Evolutionary conservation across 2,797 vertebrate genomes (phyloP).

Genomic region (Pantherophis alleghaniensis): DNA sequence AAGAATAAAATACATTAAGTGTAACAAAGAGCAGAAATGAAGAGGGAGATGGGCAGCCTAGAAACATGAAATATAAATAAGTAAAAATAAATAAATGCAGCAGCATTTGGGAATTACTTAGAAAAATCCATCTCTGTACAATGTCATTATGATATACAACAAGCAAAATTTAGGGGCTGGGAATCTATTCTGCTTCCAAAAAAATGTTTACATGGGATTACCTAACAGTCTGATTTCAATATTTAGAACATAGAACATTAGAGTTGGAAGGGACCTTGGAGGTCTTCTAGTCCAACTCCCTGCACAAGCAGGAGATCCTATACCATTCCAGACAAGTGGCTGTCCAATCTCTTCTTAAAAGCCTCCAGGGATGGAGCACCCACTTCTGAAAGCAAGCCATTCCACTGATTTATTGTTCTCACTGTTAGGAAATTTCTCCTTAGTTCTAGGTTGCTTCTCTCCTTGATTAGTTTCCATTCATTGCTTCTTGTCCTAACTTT

Average conservation of each 20-base stretch:
- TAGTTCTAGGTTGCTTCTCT: too few species aligned
- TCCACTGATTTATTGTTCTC: too few species aligned
- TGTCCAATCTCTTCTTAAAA: neutral
- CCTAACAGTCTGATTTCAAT: constrained; percentile 15
- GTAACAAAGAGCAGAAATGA: neutral
- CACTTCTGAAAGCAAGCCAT: too few species aligned
- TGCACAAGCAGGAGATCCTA: neutral
- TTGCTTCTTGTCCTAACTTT: too few species aligned
- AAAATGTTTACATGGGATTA: rapidly evolving
- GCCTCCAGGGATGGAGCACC: neutral
- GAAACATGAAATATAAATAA: neutral
- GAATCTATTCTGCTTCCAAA: constrained; percentile 20
- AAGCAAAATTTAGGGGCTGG: neutral
- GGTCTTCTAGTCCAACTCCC: neutral
- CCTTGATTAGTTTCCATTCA: too few species aligned
- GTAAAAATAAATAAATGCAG: rapidly evolving
- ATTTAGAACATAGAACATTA: constrained; percentile 7
- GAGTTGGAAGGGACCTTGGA: neutral
- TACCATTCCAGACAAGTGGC: neutral
- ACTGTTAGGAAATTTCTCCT: too few species aligned
- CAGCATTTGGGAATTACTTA: neutral
- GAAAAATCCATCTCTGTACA: constrained; percentile 7
- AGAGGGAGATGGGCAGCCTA: neutral
- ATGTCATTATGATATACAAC: neutral
- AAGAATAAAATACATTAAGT: neutral